Percentiles rank a stretch among this genome's conserved stretches.
Conservation (phyloP, 1,140 invertebrate genomes). For the Meloidogyne chitwoodi region DNA sequence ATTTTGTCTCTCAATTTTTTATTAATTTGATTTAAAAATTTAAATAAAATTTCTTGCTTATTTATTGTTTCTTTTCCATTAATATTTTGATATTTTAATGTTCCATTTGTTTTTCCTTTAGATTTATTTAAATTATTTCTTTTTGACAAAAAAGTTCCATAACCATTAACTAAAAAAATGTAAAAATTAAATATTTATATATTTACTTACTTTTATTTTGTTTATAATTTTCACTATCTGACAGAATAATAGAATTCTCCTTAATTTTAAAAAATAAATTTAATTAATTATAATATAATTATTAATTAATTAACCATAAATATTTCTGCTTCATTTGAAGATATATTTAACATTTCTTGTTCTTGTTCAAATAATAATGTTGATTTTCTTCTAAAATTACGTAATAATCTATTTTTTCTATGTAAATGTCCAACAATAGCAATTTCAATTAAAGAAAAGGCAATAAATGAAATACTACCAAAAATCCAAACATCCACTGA, state of each 20-base stretch:
- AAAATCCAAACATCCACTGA: slow-evolving; percentile 42
- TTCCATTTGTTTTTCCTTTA: neutral
- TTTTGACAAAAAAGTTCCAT: neutral
- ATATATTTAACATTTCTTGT: neutral
- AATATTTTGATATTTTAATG: neutral
- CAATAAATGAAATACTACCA: slow-evolving; percentile 27
- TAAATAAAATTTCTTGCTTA: neutral
- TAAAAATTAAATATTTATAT: neutral
- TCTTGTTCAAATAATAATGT: neutral
- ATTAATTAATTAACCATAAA: neutral
- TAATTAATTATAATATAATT: too few species aligned
- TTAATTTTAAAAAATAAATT: too few species aligned
- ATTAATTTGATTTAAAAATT: neutral
- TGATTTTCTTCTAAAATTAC: neutral
- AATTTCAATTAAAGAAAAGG: slow-evolving; percentile 32
- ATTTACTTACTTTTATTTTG: neutral
- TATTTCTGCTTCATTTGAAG: neutral
- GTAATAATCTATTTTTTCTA: neutral
- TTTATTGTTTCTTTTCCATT: neutral
- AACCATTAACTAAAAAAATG: neutral
- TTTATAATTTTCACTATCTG: neutral
- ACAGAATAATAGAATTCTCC: neutral
- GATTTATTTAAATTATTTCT: neutral
- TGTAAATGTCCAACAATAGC: slow-evolving; percentile 45
- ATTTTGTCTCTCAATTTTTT: neutral